Percentiles rank a stretch among this genome's conserved stretches.
These are phyloP conservation scores for Prietella phreatophila DNA, from an alignment of 2,113 vertebrate species.

Conservation along the genomic window DNA sequence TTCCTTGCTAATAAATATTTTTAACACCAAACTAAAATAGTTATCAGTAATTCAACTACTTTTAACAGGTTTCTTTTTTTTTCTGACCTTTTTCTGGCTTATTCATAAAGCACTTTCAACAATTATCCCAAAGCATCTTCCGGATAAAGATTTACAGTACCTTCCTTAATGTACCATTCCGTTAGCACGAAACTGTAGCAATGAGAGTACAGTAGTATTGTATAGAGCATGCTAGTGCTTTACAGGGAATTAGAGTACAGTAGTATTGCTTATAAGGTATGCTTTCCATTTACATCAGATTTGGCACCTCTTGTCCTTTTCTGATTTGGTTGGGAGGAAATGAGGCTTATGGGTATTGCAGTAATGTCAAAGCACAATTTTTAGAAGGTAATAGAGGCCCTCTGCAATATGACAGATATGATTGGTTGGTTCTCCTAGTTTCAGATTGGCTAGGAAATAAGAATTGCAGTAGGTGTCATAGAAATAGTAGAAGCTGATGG, in stretches of 20 bases:
- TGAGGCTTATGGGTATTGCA: not conserved
- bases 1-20: not conserved
- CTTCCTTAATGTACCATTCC: not conserved
- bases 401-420: not conserved
- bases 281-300: not conserved
- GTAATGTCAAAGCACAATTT: not conserved
- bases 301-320: not conserved
- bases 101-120: not conserved
- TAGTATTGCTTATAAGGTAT: not conserved
- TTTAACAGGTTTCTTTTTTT: not conserved
- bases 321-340: not conserved
- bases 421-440: not conserved
- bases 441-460: not conserved
- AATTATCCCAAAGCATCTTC: not conserved
- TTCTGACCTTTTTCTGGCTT: not conserved
- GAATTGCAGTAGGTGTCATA: not conserved
- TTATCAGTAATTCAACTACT: not conserved
- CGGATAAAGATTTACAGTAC: not conserved
- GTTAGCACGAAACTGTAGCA: not conserved
- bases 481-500: not conserved
- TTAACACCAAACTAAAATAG: not conserved
- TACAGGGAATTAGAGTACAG: too few relatives aligned
- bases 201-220: not conserved
- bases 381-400: not conserved
- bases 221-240: too few relatives aligned